Base-by-base conservation (phyloP, 2,797 vertebrate genomes). In the Chelidonichthys spinosus region DNA sequence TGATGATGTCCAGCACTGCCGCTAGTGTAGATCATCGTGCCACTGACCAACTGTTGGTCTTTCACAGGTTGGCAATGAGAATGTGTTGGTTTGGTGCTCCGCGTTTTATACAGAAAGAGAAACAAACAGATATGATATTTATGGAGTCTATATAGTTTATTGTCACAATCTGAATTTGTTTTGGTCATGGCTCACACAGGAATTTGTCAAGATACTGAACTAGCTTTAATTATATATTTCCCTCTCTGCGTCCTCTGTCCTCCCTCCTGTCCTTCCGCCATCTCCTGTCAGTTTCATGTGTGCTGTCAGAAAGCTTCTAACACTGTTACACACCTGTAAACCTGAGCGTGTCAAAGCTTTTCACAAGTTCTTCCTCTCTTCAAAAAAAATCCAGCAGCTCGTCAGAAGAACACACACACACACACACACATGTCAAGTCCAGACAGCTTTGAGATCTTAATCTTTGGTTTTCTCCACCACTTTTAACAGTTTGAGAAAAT, bases 271-370 rank as follows among this genome's bases (percentile, higher is more conserved):
- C 58, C 63, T 35, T 11, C 74, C 68, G 63, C 47, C 64, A 37
- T 60, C 78, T 76, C 47, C 64, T 78, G 68, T 72, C 69, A 59
- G 78, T 84, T 81, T 89, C 81, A 86, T 90, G 87, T 85, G 76
- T 42, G 68, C 61, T 69, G 81, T 76, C 84, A 80, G 81, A 87
- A 88, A 87, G 85, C 85, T 85, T 85, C 90, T 88, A 72, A 85
- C 87, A 65, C 79, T 39, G 71, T 78, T 69, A 82, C 89, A 85
- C 88, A 89, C 89, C 91, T 93, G 90, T 80, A 92, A 91, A 85
- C 77, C 60, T 61, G 53, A 86, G 85, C 17, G 72, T 89, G 89
- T 92, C 89, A 85, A 91, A 89, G 90, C 90, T 93, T 92, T 91
- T 91, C 88, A 90, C 92, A 88, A 78, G 62, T 87, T 81, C 82